Base-by-base conservation (phyloP, 1,140 invertebrate species). In the Cecropterus lyciades region DNA sequence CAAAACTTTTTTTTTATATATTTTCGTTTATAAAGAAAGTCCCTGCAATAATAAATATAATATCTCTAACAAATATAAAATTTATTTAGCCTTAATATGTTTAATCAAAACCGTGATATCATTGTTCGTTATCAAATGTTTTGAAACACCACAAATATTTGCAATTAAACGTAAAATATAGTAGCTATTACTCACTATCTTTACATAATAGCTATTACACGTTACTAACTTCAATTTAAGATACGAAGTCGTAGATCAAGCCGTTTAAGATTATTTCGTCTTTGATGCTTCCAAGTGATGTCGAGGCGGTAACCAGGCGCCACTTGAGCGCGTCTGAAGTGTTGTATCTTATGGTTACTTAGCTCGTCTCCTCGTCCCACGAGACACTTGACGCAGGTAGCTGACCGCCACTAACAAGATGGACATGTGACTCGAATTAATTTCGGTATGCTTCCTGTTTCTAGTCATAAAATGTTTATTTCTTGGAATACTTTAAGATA, bases 351-450 rank as follows among this genome's bases (percentile, higher is more conserved):
- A 24, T 49, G 20, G 55, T 45, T 57, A 27, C 17, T 45, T 57
- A 24, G 17, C 17, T 45, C 40, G 27, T 57, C 40, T 27, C 49
- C 48, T 11, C 64, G 57, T 69, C 70, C 62, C 67, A 65, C 49
- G 56, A 42, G 57, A 14, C 73, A 76, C 76, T 78, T 72, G 73
- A 79, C 65, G 59, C 75, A 77, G 75, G 78, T 80, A 82, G 72
- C 62, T 70, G 69, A 68, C 59, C 51, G 55, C 46, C 43, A 55
- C 59, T 79, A 79, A 81, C 74, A 72, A 79, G 77, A 5, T 63
- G 24, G 30, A 65, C 56, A 63, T 52, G 40, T 56, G 40, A 33
- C 16, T 33, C 13, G 30, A 52, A 52, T 52, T 33, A 52, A 15
- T 51, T 30, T 20, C 10, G n/a, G 13, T 9, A 30, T 30, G 49